Evolutionary conservation across 2,888 invertebrate species (phyloP), one percentile per base, ranked within the genome.

Genomic region (Epirrhoe tristata): DNA sequence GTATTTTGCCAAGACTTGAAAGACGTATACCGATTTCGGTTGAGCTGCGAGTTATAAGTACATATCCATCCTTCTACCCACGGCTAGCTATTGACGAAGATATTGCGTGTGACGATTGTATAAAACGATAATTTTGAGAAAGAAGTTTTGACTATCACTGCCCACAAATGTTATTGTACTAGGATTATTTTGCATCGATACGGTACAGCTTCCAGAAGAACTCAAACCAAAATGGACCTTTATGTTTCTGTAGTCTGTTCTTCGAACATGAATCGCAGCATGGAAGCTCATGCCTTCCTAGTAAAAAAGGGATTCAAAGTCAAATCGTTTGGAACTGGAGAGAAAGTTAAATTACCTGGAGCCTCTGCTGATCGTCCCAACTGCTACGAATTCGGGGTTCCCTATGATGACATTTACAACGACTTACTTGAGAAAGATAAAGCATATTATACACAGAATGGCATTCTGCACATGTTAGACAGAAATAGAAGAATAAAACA

Each of bases 261-360:
- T 7, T 99, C 99, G 82, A 99, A 99, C 88, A 99, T 99, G 98
- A 99, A 99, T 86, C 95, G 99, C 67, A 99, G 99, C 81, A 99
- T 99, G 99, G 99, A 99, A 93, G 99, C 99, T 14, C 99, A 99
- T 93, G 98, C 98, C 66, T 98, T 99, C 89, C 93, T 99, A 57
- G 97, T 98, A 63, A 99, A 99, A 93, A 99, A 99, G 83, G 99
- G 99, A 12, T 99, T 98, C 85, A 96, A 96, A 84, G 99, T 99
- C 0, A 96, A 97, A 83, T 99, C 99, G 0, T 99, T 96, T 91
- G 98, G 98, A 14, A 98, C 98, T 36, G 98, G 98, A 7, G 98
- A 98, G 83, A 97, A 98, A 91, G 99, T 99, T 0, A 99, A 99
- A 88, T 93, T 99, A 65, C 99, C 99, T 6, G 99, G 99, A 46